phyloP scores from a whole-genome alignment of 2,113 vertebrate species.

The Eudyptes chrysolophus region DNA sequence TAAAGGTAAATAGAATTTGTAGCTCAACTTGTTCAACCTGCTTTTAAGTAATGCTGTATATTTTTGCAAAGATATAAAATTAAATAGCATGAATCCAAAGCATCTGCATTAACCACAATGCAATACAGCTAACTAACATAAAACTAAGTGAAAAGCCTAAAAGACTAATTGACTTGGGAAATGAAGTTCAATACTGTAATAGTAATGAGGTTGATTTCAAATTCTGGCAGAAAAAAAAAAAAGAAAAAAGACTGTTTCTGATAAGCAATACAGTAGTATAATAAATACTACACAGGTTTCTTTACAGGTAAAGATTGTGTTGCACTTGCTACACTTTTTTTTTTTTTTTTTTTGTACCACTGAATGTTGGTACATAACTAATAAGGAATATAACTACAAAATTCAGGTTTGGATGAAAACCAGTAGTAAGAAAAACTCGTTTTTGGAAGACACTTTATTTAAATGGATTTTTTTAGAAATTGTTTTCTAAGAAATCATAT shows the following conservation, averaged over 20 bases:
- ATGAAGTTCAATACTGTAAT: not conserved
- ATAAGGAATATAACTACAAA: not conserved
- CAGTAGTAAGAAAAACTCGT: not conserved
- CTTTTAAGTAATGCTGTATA: not conserved
- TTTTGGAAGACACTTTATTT: not conserved
- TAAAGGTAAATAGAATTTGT: not conserved
- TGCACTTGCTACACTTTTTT: not conserved
- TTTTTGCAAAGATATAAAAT: slow-evolving; percentile 21
- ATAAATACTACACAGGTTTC: not conserved
- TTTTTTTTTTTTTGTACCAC: not conserved
- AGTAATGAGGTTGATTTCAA: not conserved
- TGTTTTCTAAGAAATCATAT: not conserved
- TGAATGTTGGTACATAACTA: not conserved
- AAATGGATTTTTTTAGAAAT: not conserved
- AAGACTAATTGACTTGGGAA: not conserved
- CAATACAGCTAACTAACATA: not conserved
- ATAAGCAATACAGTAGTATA: not conserved
- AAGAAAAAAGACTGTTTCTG: not conserved
- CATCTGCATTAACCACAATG: not conserved
- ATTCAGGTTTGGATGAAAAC: not conserved
- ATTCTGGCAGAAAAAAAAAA: not conserved
- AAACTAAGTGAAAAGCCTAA: not conserved
- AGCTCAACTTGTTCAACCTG: not conserved
- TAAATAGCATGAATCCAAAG: not conserved
- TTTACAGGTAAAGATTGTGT: not conserved